Conservation (phyloP, 2,888 invertebrate species). For the Leucophora obtusa region DNA sequence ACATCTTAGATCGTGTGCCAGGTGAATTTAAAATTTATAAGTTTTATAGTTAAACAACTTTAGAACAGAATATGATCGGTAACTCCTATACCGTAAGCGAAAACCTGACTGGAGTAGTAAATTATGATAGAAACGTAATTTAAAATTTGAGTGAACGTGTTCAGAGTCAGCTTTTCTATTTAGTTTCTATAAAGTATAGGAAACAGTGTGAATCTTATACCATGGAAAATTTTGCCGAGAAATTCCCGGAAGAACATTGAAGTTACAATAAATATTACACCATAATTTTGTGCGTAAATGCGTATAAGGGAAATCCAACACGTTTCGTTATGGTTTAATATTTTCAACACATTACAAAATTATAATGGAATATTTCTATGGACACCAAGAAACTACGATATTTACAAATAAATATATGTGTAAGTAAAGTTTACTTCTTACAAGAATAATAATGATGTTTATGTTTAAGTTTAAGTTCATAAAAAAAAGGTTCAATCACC, state of each 20-base stretch:
- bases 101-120: conserved; percentile 54
- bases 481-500: conserved; percentile 17
- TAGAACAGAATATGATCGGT: conserved; percentile 37
- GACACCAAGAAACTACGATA: not conserved
- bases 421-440: not conserved
- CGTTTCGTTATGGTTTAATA: conserved; percentile 23
- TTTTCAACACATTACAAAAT: conserved; percentile 21
- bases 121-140: conserved; percentile 14
- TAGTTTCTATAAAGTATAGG: conserved; percentile 1
- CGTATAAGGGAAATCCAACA: conserved; percentile 1
- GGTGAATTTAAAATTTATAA: conserved; percentile 44
- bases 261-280: conserved; percentile 36
- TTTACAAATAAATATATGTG: too few species aligned
- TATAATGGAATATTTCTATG: conserved; percentile 1
- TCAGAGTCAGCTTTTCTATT: not conserved
- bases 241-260: conserved; percentile 59
- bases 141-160: conserved; percentile 32
- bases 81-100: not conserved
- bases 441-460: not conserved
- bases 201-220: not conserved
- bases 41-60: conserved; percentile 6
- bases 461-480: not conserved
- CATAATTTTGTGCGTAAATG: conserved; percentile 5
- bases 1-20: conserved; percentile 44
- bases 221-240: not conserved